These are phyloP conservation scores for Eremobia ochroleuca DNA, from an alignment of 2,888 invertebrate genomes.

Conservation along the genomic window DNA sequence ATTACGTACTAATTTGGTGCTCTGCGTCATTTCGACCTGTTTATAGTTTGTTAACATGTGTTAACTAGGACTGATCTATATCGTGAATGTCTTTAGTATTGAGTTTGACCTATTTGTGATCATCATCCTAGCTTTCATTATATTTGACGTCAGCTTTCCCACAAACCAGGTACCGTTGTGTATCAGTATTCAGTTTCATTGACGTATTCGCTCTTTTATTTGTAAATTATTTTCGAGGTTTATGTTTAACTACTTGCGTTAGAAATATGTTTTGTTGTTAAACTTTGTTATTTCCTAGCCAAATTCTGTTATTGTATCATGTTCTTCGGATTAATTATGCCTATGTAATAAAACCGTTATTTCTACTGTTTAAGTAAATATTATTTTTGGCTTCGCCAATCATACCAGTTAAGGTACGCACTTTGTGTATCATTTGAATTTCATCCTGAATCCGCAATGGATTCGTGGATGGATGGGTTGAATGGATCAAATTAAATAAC, in stretches of 20 bases:
- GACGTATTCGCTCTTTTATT: slow-evolving; percentile 36
- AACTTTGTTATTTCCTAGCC: slow-evolving; percentile 25
- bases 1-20: slow-evolving; percentile 61
- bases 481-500: background rate
- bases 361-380: slow-evolving; percentile 6
- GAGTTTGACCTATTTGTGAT: slow-evolving; percentile 42
- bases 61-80: slow-evolving; percentile 27
- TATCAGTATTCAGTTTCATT: slow-evolving; percentile 7
- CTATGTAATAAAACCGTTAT: background rate
- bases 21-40: slow-evolving; percentile 57
- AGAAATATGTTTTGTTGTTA: slow-evolving; percentile 21
- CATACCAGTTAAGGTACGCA: background rate
- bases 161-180: slow-evolving; percentile 8
- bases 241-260: slow-evolving; percentile 14
- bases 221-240: slow-evolving; percentile 18
- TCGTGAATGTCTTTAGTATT: slow-evolving; percentile 36
- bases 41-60: slow-evolving; percentile 58
- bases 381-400: background rate
- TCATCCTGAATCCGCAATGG: background rate
- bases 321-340: slow-evolving; percentile 7
- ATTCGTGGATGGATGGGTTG: too few relatives aligned
- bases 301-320: slow-evolving; percentile 2
- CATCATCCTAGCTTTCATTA: slow-evolving; percentile 24
- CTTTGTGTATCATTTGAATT: background rate
- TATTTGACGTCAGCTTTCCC: slow-evolving; percentile 21